A percentile compares a stretch with the other conserved stretches of the same genome.
Conservation (phyloP, 2,888 invertebrate genomes). For the Agrochola litura region DNA sequence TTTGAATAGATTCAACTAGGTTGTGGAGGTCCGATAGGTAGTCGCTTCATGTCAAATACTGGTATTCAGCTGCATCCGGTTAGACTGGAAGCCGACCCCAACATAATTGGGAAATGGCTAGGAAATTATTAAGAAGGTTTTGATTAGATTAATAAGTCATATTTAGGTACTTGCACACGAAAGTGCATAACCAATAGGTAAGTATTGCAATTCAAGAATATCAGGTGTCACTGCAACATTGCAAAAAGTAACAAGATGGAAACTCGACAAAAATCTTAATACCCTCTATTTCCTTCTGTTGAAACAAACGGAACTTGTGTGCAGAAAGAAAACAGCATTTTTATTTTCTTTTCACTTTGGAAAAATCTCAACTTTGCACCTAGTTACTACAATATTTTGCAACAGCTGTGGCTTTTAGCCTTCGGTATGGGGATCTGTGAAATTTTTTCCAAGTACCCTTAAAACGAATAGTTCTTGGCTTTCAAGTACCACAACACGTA, state of each 20-base stretch:
- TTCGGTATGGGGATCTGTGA: slow-evolving; percentile 10
- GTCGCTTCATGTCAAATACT: too few species aligned
- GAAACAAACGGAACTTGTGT: slow-evolving; percentile 4
- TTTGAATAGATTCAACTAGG: neutral
- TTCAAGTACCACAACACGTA: slow-evolving; percentile 20
- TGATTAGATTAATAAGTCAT: neutral
- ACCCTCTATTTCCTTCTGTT: slow-evolving; percentile 21
- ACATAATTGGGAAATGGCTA: too few species aligned
- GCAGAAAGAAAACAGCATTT: slow-evolving; percentile 13
- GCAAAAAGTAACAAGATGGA: slow-evolving; percentile 26
- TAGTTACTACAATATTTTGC: slow-evolving; percentile 17
- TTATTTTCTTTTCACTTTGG: slow-evolving; percentile 8
- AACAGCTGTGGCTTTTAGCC: slow-evolving; percentile 49
- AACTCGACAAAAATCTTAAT: slow-evolving; percentile 9
- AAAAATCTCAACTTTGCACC: neutral
- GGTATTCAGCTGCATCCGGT: too few species aligned
- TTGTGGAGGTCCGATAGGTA: too few species aligned
- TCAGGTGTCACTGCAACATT: slow-evolving; percentile 1
- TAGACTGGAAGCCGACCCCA: too few species aligned
- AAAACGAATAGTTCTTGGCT: slow-evolving; percentile 28
- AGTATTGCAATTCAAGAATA: slow-evolving; percentile 13
- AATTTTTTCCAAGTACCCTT: slow-evolving; percentile 32
- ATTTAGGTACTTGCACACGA: neutral
- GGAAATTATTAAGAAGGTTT: too few species aligned
- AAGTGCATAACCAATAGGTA: neutral